A percentile compares a stretch with the other conserved stretches of the same genome.
phyloP scores from a whole-genome alignment of 2,113 vertebrate species.

The Phoxinus phoxinus region DNA sequence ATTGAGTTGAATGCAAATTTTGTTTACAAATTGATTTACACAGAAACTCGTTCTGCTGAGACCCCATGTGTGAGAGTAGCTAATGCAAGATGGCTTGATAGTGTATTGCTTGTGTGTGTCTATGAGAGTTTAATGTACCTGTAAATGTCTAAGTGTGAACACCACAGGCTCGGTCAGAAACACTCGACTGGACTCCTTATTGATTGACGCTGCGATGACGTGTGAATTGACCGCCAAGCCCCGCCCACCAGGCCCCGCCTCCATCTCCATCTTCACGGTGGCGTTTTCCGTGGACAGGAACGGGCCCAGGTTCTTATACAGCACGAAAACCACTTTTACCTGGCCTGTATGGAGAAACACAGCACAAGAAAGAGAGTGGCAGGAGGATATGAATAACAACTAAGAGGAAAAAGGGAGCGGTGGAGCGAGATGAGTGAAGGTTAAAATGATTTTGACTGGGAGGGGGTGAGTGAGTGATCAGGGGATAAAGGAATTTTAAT shows the following conservation, averaged over 20 bases:
- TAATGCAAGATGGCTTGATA: not conserved
- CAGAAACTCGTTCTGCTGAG: no score
- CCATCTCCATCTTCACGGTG: slow-evolving; percentile 86
- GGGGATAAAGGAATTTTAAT: slow-evolving; percentile 75
- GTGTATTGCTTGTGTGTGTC: not conserved
- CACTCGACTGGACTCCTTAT: slow-evolving; percentile 91
- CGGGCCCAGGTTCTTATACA: slow-evolving; percentile 91
- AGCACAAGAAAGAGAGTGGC: slow-evolving; percentile 22
- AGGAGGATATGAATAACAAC: slow-evolving; percentile 57
- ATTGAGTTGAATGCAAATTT: not conserved
- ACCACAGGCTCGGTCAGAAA: slow-evolving; percentile 91
- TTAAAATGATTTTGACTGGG: slow-evolving; percentile 78
- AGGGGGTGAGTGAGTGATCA: slow-evolving; percentile 68
- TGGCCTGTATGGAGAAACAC: slow-evolving; percentile 76
- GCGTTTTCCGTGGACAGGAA: slow-evolving; percentile 93
- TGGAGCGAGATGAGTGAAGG: slow-evolving; percentile 71
- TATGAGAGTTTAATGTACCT: slow-evolving; percentile 71
- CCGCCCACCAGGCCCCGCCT: slow-evolving; percentile 67
- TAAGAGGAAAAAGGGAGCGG: not conserved
- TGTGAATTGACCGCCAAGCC: slow-evolving; percentile 89
- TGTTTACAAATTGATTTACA: no score
- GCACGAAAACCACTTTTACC: slow-evolving; percentile 91
- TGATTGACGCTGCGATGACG: slow-evolving; percentile 91
- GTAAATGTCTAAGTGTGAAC: slow-evolving; percentile 87
- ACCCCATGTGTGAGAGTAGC: no score